These are phyloP conservation scores for Saimiri boliviensis DNA, from an alignment of 2,113 vertebrate species.

Conservation along the genomic window DNA sequence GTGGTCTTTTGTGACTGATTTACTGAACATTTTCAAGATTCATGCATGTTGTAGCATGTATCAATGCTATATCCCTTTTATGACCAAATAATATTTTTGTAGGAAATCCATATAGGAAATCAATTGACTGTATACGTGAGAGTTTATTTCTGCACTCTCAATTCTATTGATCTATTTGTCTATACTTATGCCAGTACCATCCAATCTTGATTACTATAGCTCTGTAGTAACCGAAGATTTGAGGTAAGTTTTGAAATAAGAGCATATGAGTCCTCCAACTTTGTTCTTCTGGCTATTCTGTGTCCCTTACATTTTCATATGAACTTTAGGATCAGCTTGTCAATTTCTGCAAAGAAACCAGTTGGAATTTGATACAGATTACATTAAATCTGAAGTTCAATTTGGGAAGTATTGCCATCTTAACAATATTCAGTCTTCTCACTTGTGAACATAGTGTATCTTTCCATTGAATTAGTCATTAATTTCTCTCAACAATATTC, in stretches of 20 bases:
- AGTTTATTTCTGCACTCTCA: background rate
- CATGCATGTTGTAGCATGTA: background rate
- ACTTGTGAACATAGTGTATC: background rate
- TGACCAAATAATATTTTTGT: background rate
- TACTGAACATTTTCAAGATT: background rate
- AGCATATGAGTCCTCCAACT: background rate
- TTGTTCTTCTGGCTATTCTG: background rate
- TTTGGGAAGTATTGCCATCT: background rate
- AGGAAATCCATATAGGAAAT: background rate
- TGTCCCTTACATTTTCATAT: background rate
- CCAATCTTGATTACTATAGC: background rate
- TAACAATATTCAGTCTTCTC: background rate
- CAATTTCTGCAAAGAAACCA: background rate
- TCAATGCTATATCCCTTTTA: background rate
- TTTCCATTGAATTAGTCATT: conserved; percentile 5
- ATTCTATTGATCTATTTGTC: background rate
- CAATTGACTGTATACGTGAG: background rate
- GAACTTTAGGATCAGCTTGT: background rate
- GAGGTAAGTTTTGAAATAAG: conserved; percentile 1
- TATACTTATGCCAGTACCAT: background rate
- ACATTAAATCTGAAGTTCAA: background rate
- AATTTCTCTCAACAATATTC: conserved; percentile 1
- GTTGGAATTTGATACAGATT: background rate
- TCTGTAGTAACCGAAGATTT: background rate
- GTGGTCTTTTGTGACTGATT: too few species aligned